These are phyloP conservation scores for Gallinago paraguaiae DNA, from an alignment of 2,113 vertebrate species.

Conservation along the genomic window DNA sequence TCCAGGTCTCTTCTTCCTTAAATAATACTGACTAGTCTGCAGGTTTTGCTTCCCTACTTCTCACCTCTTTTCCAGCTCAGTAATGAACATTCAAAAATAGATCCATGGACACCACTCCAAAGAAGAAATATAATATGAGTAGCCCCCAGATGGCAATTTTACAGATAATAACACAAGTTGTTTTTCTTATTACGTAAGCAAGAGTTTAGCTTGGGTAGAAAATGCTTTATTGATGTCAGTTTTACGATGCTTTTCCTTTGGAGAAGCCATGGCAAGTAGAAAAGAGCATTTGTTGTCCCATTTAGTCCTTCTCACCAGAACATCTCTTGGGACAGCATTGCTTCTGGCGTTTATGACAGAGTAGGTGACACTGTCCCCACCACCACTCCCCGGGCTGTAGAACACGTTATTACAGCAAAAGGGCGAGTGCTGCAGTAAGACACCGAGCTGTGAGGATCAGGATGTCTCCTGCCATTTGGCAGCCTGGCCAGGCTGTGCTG, in stretches of 20 bases:
- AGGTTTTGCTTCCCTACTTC: neutral
- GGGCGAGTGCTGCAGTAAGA: neutral
- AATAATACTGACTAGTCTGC: neutral
- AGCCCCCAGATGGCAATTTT: neutral
- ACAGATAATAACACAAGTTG: neutral
- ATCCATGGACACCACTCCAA: neutral
- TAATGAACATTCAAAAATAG: neutral
- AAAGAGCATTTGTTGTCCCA: neutral
- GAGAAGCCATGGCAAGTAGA: neutral
- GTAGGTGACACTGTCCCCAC: neutral
- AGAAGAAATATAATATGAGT: neutral
- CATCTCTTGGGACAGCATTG: neutral
- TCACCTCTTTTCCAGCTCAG: neutral
- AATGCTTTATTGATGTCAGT: neutral
- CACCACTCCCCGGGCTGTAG: neutral
- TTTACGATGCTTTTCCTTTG: neutral
- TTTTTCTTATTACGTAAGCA: neutral
- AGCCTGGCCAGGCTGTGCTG: accelerated
- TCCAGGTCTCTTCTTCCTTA: slow-evolving; percentile 12
- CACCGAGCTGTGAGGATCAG: neutral
- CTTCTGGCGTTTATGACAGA: neutral
- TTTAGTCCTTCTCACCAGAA: neutral
- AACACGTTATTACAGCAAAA: neutral
- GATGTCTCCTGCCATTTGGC: neutral
- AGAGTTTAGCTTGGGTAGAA: neutral